Evolutionary conservation across 2,113 vertebrate genomes (phyloP).

Genomic region (Rhizomys pruinosus): DNA sequence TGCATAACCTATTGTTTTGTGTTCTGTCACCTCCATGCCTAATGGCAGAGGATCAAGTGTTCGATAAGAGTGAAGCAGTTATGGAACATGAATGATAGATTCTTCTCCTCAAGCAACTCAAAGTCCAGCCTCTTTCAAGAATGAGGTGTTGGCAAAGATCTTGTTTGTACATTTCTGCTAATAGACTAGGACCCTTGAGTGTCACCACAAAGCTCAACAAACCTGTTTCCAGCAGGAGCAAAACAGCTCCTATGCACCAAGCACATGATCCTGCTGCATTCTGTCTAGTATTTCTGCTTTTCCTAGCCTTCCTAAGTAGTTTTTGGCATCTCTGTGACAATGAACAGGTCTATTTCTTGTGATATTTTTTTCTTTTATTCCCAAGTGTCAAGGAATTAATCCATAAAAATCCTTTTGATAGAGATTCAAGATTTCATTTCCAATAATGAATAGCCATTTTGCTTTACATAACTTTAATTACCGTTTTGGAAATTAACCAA

Average conservation of each 20-base stretch:
- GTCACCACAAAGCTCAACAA: background rate
- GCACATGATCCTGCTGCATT: background rate
- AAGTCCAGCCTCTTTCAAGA: background rate
- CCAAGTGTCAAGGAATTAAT: conserved; percentile 63
- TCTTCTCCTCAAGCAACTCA: background rate
- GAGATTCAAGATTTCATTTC: conserved; percentile 54
- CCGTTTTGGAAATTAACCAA: conserved; percentile 77
- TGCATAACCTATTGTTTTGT: background rate
- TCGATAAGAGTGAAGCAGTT: background rate
- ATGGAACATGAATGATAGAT: background rate
- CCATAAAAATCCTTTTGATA: conserved; percentile 25
- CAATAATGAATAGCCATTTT: conserved; percentile 67
- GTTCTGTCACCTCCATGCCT: background rate
- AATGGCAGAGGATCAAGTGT: background rate
- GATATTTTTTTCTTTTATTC: background rate
- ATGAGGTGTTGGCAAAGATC: background rate
- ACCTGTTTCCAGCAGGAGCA: background rate
- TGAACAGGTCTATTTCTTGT: background rate
- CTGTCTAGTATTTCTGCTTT: background rate
- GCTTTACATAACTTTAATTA: conserved; percentile 78
- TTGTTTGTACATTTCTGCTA: background rate
- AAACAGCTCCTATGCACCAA: background rate
- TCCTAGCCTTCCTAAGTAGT: background rate
- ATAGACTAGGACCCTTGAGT: background rate
- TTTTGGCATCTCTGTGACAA: background rate